Evolutionary conservation across 2,888 invertebrate species (phyloP).

Genomic region (Graphium colonna): DNA sequence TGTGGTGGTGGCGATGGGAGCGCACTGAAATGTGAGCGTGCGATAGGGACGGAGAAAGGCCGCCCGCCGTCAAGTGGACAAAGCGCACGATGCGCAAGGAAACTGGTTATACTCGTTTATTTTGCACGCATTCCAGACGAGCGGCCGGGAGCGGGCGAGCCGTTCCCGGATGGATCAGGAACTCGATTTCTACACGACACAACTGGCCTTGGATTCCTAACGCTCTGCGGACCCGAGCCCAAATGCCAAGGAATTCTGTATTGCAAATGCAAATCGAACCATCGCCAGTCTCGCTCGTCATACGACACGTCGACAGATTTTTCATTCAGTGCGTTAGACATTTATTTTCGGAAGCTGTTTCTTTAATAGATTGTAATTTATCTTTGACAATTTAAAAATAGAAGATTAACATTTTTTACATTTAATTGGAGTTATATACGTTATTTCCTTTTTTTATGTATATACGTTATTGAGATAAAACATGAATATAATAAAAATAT

Average conservation of each 20-base stretch:
- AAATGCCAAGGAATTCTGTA: slow-evolving; percentile 44
- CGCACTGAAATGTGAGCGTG: slow-evolving; percentile 31
- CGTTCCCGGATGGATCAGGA: slow-evolving; percentile 61
- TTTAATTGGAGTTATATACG: no score
- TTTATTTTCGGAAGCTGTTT: no score
- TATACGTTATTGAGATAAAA: no score
- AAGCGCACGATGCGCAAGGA: slow-evolving; percentile 61
- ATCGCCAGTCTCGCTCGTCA: slow-evolving; percentile 36
- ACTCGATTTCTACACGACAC: slow-evolving; percentile 55
- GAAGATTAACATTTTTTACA: no score
- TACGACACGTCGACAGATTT: not conserved
- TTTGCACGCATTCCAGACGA: slow-evolving; percentile 76
- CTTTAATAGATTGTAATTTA: no score
- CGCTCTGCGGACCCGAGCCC: slow-evolving; percentile 39
- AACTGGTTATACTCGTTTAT: slow-evolving; percentile 76
- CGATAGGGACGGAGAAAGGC: slow-evolving; percentile 51
- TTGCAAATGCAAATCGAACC: slow-evolving; percentile 35
- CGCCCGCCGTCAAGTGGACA: slow-evolving; percentile 47
- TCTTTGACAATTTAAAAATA: no score
- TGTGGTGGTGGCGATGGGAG: not conserved
- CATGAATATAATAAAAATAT: no score
- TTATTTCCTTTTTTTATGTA: no score
- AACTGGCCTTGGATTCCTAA: slow-evolving; percentile 62
- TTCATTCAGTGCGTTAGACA: not conserved
- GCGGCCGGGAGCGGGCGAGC: slow-evolving; percentile 63